These are phyloP conservation scores for Lasioglossum calceatum DNA, from an alignment of 2,888 invertebrate genomes.

Conservation along the genomic window DNA sequence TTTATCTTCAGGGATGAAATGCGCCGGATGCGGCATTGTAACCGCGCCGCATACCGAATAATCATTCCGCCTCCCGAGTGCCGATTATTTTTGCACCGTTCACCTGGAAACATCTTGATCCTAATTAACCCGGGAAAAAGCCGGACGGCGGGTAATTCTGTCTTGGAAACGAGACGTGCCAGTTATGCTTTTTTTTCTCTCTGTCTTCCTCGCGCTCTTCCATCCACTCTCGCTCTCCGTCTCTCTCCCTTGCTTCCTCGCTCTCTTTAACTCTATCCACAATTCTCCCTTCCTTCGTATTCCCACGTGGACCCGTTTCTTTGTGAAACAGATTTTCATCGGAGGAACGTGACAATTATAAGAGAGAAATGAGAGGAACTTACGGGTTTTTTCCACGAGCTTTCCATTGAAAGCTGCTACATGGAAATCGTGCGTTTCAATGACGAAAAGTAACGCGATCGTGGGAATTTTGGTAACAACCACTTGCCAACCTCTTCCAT, in stretches of 20 bases:
- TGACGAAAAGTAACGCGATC: not conserved
- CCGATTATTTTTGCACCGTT: constrained; percentile 50
- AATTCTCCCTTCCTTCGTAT: not conserved
- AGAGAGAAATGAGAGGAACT: constrained; percentile 11
- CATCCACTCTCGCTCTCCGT: not conserved
- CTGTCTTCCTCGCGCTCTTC: not conserved
- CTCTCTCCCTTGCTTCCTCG: not conserved
- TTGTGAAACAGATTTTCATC: constrained; percentile 18
- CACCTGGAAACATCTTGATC: constrained; percentile 44
- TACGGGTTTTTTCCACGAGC: not conserved
- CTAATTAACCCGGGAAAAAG: constrained; percentile 45
- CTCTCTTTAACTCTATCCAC: not conserved
- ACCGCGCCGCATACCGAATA: constrained; percentile 25
- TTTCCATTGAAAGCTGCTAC: constrained; percentile 2
- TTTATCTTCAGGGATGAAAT: constrained; percentile 13
- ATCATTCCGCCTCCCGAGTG: constrained; percentile 31
- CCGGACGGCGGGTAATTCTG: constrained; percentile 17
- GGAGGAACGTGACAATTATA: constrained; percentile 2
- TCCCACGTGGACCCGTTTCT: constrained; percentile 14
- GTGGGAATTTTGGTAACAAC: not conserved
- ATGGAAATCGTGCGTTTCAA: not conserved
- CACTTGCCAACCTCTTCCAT: not conserved
- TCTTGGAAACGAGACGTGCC: constrained; percentile 19
- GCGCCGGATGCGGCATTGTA: constrained; percentile 19
- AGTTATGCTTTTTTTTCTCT: not conserved